Base-by-base conservation (phyloP, 2,888 invertebrate species). In the Ichneumon xanthorius region DNA sequence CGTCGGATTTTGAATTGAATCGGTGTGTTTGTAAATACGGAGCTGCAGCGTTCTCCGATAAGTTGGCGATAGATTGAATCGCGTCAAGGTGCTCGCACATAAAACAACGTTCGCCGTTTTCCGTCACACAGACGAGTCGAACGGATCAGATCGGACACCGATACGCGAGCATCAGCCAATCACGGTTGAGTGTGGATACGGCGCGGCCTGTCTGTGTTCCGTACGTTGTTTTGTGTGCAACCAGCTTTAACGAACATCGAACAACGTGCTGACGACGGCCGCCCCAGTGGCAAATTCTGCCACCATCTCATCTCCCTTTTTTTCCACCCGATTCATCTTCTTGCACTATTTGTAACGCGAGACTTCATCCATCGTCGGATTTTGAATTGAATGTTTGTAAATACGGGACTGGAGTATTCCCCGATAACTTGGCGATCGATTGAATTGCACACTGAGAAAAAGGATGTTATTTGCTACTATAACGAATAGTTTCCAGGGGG, bases 201-300 rank as follows among this genome's bases (percentile, higher is more conserved):
- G 2, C 2, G 2, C 22, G 26, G 1, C 26, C 2, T 26, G 26
- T 1, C 26, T 26, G 26, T 26, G 26, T 26, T 26, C 2, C 26
- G 26, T 1, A 26, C 26, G 26, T 26, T 1, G 26, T 26, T 26
- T 26, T 26, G 26, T 26, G 26, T 26, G 2, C 26, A 1, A 26
- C 1, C 26, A 26, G 26, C 1, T 26, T 26, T 26, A 1, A 26
- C 26, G 26, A 26, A 26, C 26, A 26, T 26, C 26, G 26, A 88
- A 88, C 89, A 89, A 88, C 88, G 87, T 86, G 82, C 80, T 37
- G 70, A 86, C 76, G 73, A 67, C 67, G 76, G 55, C 53, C 72
- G 70, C 70, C 75, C 71, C 80, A 30, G 72, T 70, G 58, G 45
- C 70, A 77, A 80, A 68, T 85, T 70, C 80, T 80, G 76, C 50